Evolutionary conservation across 2,113 vertebrate species (phyloP).

Genomic region (Gambusia holbrooki): DNA sequence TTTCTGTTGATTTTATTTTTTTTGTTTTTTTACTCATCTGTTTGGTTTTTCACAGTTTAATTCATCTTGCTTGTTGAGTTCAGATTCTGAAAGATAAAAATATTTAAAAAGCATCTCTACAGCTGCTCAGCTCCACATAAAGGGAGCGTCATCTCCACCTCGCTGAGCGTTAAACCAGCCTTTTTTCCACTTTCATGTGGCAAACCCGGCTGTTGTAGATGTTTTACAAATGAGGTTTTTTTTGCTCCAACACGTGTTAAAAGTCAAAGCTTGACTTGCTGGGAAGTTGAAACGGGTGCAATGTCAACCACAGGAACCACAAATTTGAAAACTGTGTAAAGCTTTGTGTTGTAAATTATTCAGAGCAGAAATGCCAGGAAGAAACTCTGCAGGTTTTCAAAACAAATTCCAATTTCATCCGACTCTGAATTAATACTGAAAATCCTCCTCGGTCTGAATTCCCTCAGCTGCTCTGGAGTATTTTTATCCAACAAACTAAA

Average conservation of each 20-base stretch:
- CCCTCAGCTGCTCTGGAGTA: too few relatives aligned
- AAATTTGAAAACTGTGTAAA: neutral
- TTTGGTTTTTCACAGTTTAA: neutral
- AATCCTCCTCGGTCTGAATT: neutral
- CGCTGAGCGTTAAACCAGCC: neutral
- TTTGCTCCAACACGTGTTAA: neutral
- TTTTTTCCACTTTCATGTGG: slow-evolving; percentile 7
- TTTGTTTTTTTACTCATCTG: neutral
- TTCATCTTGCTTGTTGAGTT: neutral
- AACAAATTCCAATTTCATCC: neutral
- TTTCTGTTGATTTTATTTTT: neutral
- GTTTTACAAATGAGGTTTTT: neutral
- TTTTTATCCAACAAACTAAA: too few relatives aligned
- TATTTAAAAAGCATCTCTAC: neutral
- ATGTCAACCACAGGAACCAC: neutral
- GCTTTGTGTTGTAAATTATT: neutral
- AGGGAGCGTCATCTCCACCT: too few relatives aligned
- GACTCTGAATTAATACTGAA: too few relatives aligned
- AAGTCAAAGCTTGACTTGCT: neutral
- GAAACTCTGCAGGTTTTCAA: neutral
- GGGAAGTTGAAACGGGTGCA: neutral
- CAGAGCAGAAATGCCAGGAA: neutral
- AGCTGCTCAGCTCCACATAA: too few relatives aligned
- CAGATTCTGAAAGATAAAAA: neutral
- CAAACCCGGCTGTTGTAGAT: neutral